Conservation (phyloP, 2,797 vertebrate species). For the Delichon dasypus region DNA sequence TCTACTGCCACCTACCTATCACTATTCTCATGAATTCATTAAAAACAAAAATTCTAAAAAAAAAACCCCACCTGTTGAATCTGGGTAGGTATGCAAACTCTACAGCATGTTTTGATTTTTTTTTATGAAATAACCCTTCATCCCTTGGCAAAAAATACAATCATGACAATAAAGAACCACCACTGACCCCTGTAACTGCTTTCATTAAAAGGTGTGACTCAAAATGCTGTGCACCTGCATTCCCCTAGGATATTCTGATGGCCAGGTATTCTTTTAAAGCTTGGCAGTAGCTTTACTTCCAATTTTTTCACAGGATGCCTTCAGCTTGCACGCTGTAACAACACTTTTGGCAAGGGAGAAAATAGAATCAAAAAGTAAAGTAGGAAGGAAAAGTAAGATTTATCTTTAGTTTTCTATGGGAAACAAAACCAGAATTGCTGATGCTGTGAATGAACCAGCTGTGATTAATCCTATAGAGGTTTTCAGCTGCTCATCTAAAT, state of each 20-base stretch:
- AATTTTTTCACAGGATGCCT: not conserved
- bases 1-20: slow-evolving; percentile 62
- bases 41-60: not conserved
- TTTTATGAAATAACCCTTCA: not conserved
- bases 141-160: not conserved
- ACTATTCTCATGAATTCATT: not conserved
- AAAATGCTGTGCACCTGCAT: not conserved
- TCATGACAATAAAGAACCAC: not conserved
- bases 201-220: not conserved
- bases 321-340: not conserved
- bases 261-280: not conserved
- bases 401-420: not conserved
- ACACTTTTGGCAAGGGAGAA: not conserved
- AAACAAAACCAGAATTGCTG: not conserved
- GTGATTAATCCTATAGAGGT: not conserved
- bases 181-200: not conserved
- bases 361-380: not conserved
- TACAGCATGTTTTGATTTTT: not conserved
- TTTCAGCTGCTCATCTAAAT: not conserved
- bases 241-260: not conserved
- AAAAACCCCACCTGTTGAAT: not conserved
- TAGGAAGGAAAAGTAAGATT: not conserved
- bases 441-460: not conserved
- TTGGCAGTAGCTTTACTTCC: not conserved
- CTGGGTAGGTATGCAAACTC: not conserved